These are phyloP conservation scores for Acanthopagrus latus DNA, from an alignment of 2,797 vertebrate genomes.

Conservation along the genomic window DNA sequence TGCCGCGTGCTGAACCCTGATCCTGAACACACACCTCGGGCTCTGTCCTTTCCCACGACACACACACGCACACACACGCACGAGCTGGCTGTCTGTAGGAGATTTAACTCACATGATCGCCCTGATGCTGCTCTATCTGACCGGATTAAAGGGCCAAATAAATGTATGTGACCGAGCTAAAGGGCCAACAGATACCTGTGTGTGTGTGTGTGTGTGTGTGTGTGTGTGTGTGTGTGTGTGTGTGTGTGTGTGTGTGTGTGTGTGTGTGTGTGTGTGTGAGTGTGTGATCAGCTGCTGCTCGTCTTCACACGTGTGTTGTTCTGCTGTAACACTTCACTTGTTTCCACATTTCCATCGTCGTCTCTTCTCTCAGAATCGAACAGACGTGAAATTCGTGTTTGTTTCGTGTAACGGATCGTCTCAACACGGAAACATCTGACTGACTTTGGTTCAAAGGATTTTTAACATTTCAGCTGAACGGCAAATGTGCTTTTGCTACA, in stretches of 20 bases:
- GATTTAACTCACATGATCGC: constrained; percentile 56
- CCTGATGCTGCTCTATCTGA: constrained; percentile 45
- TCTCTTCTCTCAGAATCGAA: neutral
- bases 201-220: no score
- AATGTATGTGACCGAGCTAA: constrained; percentile 44
- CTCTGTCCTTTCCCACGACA: constrained; percentile 6
- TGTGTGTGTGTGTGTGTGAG: constrained; percentile 10
- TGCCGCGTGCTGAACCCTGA: constrained; percentile 8
- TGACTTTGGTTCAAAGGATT: neutral
- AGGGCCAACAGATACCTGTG: constrained; percentile 36
- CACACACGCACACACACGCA: constrained; percentile 24
- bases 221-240: constrained; percentile 10
- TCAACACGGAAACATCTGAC: neutral
- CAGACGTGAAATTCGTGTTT: neutral
- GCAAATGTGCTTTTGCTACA: neutral
- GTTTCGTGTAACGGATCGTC: neutral
- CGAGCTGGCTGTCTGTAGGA: constrained; percentile 31
- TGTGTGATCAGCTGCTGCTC: constrained; percentile 6
- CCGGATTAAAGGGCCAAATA: constrained; percentile 53
- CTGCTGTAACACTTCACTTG: neutral
- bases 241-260: constrained; percentile 9
- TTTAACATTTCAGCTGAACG: neutral
- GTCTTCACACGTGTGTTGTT: neutral
- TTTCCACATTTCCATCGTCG: neutral
- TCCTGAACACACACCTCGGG: neutral